Conservation (phyloP, 2,797 vertebrate species). For the Enteromius trimaculatus region DNA sequence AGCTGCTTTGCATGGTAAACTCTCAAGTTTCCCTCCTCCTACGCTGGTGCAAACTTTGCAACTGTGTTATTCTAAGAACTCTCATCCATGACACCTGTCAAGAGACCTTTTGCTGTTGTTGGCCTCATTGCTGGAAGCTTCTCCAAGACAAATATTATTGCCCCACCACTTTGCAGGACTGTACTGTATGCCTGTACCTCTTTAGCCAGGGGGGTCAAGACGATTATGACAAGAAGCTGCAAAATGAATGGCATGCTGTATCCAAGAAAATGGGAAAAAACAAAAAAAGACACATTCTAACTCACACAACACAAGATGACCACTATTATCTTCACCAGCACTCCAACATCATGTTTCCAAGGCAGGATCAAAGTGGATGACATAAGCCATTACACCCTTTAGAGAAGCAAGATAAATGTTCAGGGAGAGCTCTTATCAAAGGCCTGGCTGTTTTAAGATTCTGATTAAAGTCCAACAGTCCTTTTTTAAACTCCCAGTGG, state of each 20-base stretch:
- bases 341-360: constrained; percentile 62
- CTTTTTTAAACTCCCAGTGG: constrained; percentile 66
- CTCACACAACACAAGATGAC: constrained; percentile 60
- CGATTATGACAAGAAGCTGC: constrained; percentile 71
- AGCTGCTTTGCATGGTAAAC: constrained; percentile 45
- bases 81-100: constrained; percentile 73
- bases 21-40: constrained; percentile 44
- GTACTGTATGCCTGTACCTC: constrained; percentile 63
- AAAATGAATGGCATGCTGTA: constrained; percentile 67
- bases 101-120: constrained; percentile 72
- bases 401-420: constrained; percentile 75
- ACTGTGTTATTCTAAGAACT: constrained; percentile 72
- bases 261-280: constrained; percentile 24
- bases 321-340: constrained; percentile 63
- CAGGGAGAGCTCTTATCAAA: constrained; percentile 74
- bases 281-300: constrained; percentile 26
- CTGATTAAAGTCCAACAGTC: constrained; percentile 73
- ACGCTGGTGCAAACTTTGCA: constrained; percentile 49
- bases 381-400: constrained; percentile 72
- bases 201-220: constrained; percentile 60
- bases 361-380: constrained; percentile 77
- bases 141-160: constrained; percentile 77
- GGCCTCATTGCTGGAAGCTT: constrained; percentile 70
- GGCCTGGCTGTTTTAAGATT: constrained; percentile 73
- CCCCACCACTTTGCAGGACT: constrained; percentile 67